Percentiles rank a stretch among this genome's conserved stretches.
Conservation (phyloP, 2,113 vertebrate genomes). For the Hylia prasina region DNA sequence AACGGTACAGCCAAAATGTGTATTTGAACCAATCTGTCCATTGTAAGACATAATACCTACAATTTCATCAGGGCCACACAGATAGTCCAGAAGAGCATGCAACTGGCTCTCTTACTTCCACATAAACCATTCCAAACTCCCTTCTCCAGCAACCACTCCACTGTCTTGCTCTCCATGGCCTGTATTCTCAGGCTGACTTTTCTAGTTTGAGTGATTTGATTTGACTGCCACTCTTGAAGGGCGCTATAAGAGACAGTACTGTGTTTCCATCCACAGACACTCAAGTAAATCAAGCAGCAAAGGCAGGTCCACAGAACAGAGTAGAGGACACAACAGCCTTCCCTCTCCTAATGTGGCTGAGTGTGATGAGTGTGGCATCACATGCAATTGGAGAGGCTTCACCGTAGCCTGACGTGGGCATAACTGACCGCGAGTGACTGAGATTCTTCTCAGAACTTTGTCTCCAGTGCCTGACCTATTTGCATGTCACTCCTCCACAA, state of each 20-base stretch:
- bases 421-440: rapidly evolving
- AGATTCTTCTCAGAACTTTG: background rate
- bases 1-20: rapidly evolving
- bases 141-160: background rate
- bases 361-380: rapidly evolving
- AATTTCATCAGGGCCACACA: rapidly evolving
- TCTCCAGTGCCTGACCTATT: background rate
- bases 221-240: background rate
- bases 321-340: background rate
- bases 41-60: rapidly evolving
- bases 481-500: background rate
- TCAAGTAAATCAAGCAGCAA: background rate
- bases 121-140: background rate
- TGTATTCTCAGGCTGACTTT: background rate
- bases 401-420: background rate
- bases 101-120: background rate
- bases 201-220: background rate
- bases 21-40: background rate
- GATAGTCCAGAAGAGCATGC: background rate
- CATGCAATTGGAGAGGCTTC: background rate
- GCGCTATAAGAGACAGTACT: background rate
- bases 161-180: background rate
- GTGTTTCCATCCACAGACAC: background rate
- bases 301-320: background rate
- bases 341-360: rapidly evolving